Conservation (phyloP, 2,888 invertebrate genomes). For the Odontocerum albicorne region DNA sequence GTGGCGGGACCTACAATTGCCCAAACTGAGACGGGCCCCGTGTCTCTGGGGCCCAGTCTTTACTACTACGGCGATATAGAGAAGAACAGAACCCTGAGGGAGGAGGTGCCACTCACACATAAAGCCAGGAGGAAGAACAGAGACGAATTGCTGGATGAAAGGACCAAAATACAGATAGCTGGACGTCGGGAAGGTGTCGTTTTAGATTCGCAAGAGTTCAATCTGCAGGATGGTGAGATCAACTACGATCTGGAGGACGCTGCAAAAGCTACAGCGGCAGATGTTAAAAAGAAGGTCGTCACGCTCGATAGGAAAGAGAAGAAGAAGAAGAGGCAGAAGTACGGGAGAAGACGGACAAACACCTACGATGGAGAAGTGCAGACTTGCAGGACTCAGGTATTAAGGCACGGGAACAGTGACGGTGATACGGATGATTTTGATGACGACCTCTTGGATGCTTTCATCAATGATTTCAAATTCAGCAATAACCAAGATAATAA, state of each 20-base stretch:
- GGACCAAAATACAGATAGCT: slow-evolving; percentile 6
- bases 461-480: slow-evolving; percentile 50
- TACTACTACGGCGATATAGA: slow-evolving; percentile 61
- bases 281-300: slow-evolving; percentile 1
- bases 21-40: slow-evolving; percentile 43
- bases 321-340: slow-evolving; percentile 39
- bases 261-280: background rate
- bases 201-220: slow-evolving; percentile 4
- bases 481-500: slow-evolving; percentile 48
- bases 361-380: slow-evolving; percentile 43
- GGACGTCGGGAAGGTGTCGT: slow-evolving; percentile 15
- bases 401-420: slow-evolving; percentile 39
- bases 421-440: slow-evolving; percentile 39
- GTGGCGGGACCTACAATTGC: slow-evolving; percentile 35
- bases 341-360: slow-evolving; percentile 42
- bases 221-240: slow-evolving; percentile 10
- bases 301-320: slow-evolving; percentile 20
- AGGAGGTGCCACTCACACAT: slow-evolving; percentile 33
- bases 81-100: slow-evolving; percentile 40
- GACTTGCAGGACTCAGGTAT: slow-evolving; percentile 38
- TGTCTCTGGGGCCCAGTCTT: slow-evolving; percentile 61
- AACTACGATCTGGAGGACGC: background rate
- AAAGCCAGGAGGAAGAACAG: slow-evolving; percentile 18
- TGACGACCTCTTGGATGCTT: slow-evolving; percentile 51
- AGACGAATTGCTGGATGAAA: background rate